Conservation (phyloP, 1,140 invertebrate species). For the Papilio polyxenes region DNA sequence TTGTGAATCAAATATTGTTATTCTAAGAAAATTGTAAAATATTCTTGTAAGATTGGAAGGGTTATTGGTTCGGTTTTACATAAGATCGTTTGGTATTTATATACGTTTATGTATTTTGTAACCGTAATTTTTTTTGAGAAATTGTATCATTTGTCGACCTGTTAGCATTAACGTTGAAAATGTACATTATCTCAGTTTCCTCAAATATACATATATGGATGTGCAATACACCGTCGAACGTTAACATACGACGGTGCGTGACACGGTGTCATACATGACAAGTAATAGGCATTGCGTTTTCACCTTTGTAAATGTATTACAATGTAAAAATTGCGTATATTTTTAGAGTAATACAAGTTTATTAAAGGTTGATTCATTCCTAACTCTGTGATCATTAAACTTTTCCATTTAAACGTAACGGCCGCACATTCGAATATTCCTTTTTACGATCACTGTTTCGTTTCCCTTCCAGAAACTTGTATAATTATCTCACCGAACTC, state of each 20-base stretch:
- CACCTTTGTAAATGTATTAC: too few species aligned
- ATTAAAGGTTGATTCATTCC: not conserved
- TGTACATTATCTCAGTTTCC: too few species aligned
- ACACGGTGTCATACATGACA: too few species aligned
- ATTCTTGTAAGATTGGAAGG: not conserved
- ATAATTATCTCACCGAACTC: slow-evolving; percentile 33
- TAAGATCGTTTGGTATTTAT: not conserved
- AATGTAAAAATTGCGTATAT: not conserved
- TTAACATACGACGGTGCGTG: too few species aligned
- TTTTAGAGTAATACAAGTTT: not conserved
- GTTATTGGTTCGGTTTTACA: not conserved
- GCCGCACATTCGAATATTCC: slow-evolving; percentile 18
- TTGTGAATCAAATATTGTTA: slow-evolving; percentile 21
- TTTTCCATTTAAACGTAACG: slow-evolving; percentile 30
- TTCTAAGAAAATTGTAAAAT: slow-evolving; percentile 13
- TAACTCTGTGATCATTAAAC: slow-evolving; percentile 3
- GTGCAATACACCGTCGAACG: too few species aligned
- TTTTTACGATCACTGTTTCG: slow-evolving; percentile 32
- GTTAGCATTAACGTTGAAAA: too few species aligned
- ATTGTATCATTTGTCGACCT: too few species aligned
- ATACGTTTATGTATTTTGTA: not conserved
- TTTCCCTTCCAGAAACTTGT: slow-evolving; percentile 32
- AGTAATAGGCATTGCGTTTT: too few species aligned
- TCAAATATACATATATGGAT: too few species aligned
- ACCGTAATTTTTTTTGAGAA: too few species aligned